Conservation (phyloP, 2,113 vertebrate genomes). For the Talpa occidentalis region DNA sequence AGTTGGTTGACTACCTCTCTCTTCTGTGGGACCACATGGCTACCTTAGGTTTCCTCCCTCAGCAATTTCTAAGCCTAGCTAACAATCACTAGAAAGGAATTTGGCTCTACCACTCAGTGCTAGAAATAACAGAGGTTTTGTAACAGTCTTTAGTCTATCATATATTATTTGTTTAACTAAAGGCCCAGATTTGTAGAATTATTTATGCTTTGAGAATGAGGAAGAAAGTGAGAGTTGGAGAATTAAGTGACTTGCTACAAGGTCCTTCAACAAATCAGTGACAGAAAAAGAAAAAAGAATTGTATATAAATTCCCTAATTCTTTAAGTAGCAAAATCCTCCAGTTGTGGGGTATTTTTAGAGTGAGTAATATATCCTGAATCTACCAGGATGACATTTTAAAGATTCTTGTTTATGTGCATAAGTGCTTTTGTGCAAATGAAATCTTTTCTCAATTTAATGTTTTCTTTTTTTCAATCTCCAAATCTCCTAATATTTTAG, state of each 20-base stretch:
- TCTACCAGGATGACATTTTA: conserved; percentile 1
- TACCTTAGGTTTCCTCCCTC: neutral
- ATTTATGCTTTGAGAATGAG: neutral
- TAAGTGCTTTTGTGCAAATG: conserved; percentile 44
- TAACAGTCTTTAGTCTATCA: neutral
- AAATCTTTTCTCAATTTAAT: conserved; percentile 44
- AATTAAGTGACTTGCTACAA: neutral
- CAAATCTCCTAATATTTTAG: neutral
- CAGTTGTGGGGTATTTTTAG: neutral
- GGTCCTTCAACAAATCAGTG: neutral
- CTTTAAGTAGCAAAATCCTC: neutral
- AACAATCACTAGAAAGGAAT: neutral
- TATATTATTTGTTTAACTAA: neutral
- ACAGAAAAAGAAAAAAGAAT: neutral
- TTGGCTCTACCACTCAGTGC: neutral
- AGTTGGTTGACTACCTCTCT: neutral
- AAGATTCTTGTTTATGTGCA: conserved; percentile 36
- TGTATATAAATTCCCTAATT: neutral
- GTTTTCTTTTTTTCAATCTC: neutral
- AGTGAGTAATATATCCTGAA: neutral
- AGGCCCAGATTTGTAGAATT: neutral
- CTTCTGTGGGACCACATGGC: neutral
- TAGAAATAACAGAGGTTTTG: neutral
- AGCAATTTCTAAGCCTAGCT: neutral
- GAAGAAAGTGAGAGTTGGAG: neutral